Percentiles rank a stretch among this genome's conserved stretches.
Conservation (phyloP, 2,888 invertebrate genomes). For the Morpho helenor region DNA sequence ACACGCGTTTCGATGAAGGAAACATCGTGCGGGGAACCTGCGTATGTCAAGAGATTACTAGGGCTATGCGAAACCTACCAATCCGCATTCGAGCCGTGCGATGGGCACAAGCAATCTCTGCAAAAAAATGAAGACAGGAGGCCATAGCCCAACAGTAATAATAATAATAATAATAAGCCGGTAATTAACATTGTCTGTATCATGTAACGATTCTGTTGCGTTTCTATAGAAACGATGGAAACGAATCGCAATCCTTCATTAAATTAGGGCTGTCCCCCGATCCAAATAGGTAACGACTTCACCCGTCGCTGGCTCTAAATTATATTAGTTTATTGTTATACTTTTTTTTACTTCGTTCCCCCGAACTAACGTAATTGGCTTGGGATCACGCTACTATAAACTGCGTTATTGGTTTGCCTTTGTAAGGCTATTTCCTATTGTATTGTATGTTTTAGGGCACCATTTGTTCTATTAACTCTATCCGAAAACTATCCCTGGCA, state of each 20-base stretch:
- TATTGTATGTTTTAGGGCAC: constrained; percentile 27
- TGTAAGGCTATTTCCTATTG: constrained; percentile 41
- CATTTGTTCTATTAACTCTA: constrained; percentile 27
- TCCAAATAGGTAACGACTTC: constrained; percentile 66
- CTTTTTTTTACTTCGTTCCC: constrained; percentile 66
- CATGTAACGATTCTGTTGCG: constrained; percentile 14
- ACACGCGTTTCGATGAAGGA: too few relatives aligned
- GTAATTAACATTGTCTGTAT: too few relatives aligned
- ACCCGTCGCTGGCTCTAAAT: constrained; percentile 62
- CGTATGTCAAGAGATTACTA: too few relatives aligned
- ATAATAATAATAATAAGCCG: too few relatives aligned
- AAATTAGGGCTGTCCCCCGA: constrained; percentile 62
- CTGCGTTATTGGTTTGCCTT: constrained; percentile 66
- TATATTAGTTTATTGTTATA: constrained; percentile 78
- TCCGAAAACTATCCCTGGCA: constrained; percentile 21
- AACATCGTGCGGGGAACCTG: too few relatives aligned
- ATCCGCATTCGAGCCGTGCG: too few relatives aligned
- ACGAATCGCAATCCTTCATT: constrained; percentile 60
- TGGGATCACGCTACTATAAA: constrained; percentile 75
- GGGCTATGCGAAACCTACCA: too few relatives aligned
- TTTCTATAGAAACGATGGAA: constrained; percentile 53
- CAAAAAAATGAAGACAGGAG: too few relatives aligned
- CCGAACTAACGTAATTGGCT: constrained; percentile 74
- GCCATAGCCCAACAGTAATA: too few relatives aligned
- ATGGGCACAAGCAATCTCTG: too few relatives aligned